Evolutionary conservation across 2,113 vertebrate species (phyloP).

Genomic region (Tupaia chinensis): DNA sequence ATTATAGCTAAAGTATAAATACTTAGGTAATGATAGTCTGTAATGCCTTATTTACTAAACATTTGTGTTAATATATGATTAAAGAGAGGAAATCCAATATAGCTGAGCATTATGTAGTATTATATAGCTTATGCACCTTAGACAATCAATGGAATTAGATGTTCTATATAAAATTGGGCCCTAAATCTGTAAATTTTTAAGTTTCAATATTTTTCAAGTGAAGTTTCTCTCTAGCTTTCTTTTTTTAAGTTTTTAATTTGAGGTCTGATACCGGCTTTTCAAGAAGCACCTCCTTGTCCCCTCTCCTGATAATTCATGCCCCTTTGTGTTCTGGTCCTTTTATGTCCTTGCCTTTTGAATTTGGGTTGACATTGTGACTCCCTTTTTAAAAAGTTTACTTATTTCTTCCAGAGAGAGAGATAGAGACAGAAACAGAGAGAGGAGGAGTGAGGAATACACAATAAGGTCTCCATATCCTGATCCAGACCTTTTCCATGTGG

Average conservation of each 20-base stretch:
- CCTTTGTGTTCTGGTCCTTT: not conserved
- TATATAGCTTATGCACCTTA: not conserved
- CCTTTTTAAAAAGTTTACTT: not conserved
- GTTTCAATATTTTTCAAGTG: not conserved
- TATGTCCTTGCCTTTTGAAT: not conserved
- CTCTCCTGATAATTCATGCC: not conserved
- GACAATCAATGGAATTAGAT: not conserved
- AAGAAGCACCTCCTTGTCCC: not conserved
- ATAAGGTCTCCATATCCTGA: no score
- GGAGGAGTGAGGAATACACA: no score
- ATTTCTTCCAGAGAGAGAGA: no score
- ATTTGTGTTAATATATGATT: not conserved
- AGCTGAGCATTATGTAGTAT: not conserved
- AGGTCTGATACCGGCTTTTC: not conserved
- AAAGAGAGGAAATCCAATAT: not conserved
- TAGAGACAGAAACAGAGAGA: no score
- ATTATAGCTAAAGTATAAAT: not conserved
- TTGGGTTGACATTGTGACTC: not conserved
- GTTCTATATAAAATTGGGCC: not conserved
- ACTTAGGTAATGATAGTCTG: not conserved
- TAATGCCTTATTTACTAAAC: conserved; percentile 1
- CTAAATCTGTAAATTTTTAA: conserved; percentile 2
- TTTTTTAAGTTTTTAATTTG: not conserved
- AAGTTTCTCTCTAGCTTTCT: not conserved
- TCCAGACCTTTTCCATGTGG: no score